phyloP scores from a whole-genome alignment of 2,888 invertebrate species.

The Melieria crassipennis region DNA sequence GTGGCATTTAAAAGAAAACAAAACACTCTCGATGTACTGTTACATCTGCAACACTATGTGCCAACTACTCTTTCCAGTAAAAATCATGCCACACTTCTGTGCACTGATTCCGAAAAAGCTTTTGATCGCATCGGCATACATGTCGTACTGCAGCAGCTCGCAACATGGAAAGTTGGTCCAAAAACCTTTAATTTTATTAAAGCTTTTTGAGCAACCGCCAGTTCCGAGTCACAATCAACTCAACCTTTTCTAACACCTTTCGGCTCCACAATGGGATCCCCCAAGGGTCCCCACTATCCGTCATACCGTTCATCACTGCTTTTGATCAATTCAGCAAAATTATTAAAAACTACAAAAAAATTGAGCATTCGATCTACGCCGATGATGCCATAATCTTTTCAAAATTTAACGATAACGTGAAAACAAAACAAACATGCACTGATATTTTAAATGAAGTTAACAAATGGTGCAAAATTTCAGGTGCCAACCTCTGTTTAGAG shows the following conservation, averaged over 20 bases:
- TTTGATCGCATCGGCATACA: neutral
- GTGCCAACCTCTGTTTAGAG: too few relatives aligned
- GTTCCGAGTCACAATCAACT: neutral
- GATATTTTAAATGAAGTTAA: too few relatives aligned
- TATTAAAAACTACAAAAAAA: too few relatives aligned
- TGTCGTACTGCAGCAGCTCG: neutral
- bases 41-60: too few relatives aligned
- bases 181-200: neutral
- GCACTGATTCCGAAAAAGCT: slow-evolving; percentile 17
- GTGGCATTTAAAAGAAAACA: slow-evolving; percentile 21
- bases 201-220: neutral
- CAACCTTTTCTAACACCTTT: neutral
- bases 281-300: slow-evolving; percentile 8
- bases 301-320: neutral
- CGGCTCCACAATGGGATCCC: neutral
- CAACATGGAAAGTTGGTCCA: neutral
- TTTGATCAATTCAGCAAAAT: too few relatives aligned
- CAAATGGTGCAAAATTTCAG: too few relatives aligned
- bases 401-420: too few relatives aligned
- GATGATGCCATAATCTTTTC: too few relatives aligned
- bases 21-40: too few relatives aligned
- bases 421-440: too few relatives aligned
- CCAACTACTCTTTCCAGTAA: too few relatives aligned
- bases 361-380: too few relatives aligned
- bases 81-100: slow-evolving; percentile 31